Evolutionary conservation across 2,797 vertebrate genomes (phyloP), one percentile per base, ranked within the genome.

Genomic region (Oreochromis mossambicus): DNA sequence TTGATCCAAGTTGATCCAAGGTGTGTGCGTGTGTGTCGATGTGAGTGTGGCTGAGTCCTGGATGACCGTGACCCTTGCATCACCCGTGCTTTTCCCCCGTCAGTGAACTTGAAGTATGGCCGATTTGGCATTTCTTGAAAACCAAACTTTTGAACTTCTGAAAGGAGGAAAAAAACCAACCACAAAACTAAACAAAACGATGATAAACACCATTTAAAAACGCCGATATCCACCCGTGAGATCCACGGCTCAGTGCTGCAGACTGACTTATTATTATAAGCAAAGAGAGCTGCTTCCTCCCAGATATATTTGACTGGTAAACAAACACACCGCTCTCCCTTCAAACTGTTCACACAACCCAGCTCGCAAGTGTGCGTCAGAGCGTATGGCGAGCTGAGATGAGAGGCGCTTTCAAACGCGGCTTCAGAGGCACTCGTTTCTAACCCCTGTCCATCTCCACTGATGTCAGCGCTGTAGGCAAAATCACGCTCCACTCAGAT

Each of bases 381-480:
- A 61, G 86, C 75, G 58, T 46, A 76, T 41, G 82, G 73, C 7
- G 68, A 80, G 82, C 50, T 6, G 82, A 92, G 86, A 94, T 91
- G 91, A 91, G 92, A 92, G 85, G 68, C 75, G 89, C 80, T 87
- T 93, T 92, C 86, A 93, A 92, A 90, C 78, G 84, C 84, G 78
- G 75, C 91, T 92, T 91, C 89, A 92, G 82, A 92, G 80, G 66
- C 78, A 43, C 79, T 83, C 83, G 81, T 83, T 90, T 92, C 88
- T 90, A 93, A 92, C 91, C 92, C 81, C 81, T 88, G 87, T 89
- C 90, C 86, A 24, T 84, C 87, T 83, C 87, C 7, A 86, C 83
- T 94, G 94, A 94, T 95, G 92, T 89, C 85, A 24, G 86, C 24
- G 87, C 92, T 93, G 87, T 75, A 85, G 92, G 92, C 92, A 85